These are phyloP conservation scores for Hyalella azteca DNA, from an alignment of 2,888 invertebrate species.

Conservation along the genomic window DNA sequence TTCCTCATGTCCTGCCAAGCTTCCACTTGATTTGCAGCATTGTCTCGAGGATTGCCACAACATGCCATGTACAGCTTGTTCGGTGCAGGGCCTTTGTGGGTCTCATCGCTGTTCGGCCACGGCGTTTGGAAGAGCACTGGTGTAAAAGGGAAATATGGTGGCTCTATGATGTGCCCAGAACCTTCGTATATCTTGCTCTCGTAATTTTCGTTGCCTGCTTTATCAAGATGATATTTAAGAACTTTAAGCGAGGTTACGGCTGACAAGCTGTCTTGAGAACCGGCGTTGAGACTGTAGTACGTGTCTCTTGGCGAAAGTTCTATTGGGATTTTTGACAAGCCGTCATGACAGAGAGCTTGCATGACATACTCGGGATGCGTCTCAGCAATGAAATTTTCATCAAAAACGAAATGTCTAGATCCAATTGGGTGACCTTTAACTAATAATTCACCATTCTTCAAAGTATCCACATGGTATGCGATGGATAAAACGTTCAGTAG, in stretches of 20 bases:
- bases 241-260: background rate
- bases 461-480: background rate
- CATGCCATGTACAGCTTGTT: constrained; percentile 1
- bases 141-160: constrained; percentile 42
- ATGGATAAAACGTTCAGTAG: constrained; percentile 28
- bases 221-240: background rate
- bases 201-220: background rate
- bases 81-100: constrained; percentile 6
- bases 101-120: background rate
- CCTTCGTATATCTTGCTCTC: background rate
- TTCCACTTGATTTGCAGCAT: constrained; percentile 39
- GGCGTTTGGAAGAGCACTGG: background rate
- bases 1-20: constrained; percentile 46
- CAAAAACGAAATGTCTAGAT: background rate
- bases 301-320: constrained; percentile 48
- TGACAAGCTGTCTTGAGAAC: constrained; percentile 39
- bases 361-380: background rate
- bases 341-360: background rate
- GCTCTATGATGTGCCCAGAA: constrained; percentile 49
- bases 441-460: background rate
- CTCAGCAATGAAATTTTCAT: background rate
- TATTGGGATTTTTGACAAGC: constrained; percentile 38
- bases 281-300: constrained; percentile 43
- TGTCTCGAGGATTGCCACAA: background rate
- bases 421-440: background rate